Conservation (phyloP, 2,797 vertebrate genomes). For the Enteromius anoplus region DNA sequence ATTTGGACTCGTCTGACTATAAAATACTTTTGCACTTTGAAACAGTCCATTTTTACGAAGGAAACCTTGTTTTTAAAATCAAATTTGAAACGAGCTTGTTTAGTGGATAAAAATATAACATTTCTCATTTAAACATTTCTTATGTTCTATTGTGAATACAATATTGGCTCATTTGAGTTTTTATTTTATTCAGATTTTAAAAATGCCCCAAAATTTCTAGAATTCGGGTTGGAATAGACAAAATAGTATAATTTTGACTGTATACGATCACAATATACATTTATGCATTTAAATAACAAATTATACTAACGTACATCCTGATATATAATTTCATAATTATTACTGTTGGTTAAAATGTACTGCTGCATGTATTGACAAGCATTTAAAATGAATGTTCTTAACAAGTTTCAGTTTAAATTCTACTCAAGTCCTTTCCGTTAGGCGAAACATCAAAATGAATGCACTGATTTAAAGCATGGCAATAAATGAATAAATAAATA, state of each 20-base stretch:
- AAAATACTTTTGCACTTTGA: no score
- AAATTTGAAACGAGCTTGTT: no score
- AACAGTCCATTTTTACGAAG: no score
- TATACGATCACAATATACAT: neutral
- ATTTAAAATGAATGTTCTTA: neutral
- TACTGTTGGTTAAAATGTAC: neutral
- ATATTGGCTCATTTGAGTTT: no score
- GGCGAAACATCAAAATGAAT: neutral
- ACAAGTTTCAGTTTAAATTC: neutral
- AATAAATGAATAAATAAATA: neutral
- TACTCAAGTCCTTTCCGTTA: neutral
- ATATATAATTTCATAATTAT: neutral
- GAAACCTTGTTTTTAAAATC: no score
- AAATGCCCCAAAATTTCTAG: no score
- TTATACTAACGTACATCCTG: neutral
- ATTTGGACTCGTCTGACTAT: no score
- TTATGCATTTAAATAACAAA: no score
- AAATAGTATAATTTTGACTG: neutral
- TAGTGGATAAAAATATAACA: no score
- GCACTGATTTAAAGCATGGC: neutral
- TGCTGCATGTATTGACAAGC: neutral
- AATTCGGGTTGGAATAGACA: neutral
- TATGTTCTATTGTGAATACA: no score
- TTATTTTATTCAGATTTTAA: no score
- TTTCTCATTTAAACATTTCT: no score